A percentile compares a stretch with the other conserved stretches of the same genome.
phyloP scores from a whole-genome alignment of 2,888 invertebrate species.

The Pseudococcus jackbeardsleyi region DNA sequence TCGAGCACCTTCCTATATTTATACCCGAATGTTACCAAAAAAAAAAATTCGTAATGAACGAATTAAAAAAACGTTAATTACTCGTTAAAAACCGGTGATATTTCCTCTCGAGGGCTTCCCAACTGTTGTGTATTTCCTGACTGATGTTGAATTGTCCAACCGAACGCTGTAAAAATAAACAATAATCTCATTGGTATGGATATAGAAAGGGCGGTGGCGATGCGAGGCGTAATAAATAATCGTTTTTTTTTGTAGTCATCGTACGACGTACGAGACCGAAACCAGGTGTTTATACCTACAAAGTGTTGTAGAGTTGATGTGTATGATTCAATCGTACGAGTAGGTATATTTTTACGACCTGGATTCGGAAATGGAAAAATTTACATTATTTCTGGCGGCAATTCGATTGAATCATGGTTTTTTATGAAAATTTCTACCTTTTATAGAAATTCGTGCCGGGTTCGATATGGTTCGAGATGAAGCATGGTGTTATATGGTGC shows the following conservation, averaged over 20 bases:
- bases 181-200: neutral
- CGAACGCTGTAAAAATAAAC: slow-evolving; percentile 29
- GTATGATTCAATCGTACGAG: no score
- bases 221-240: no score
- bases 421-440: neutral
- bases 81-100: slow-evolving; percentile 12
- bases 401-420: neutral
- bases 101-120: neutral
- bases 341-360: neutral
- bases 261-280: no score
- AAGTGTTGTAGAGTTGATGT: neutral
- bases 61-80: neutral
- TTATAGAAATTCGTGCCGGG: neutral
- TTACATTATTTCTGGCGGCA: neutral
- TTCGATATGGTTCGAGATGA: neutral
- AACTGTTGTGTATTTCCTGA: neutral
- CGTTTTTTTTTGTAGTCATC: no score
- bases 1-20: no score
- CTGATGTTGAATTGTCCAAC: neutral
- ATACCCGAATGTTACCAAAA: no score
- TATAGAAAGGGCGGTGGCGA: neutral
- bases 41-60: neutral
- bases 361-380: neutral
- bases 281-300: neutral
- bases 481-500: neutral